Evolutionary conservation across 2,113 vertebrate species (phyloP), one percentile per base, ranked within the genome.

Genomic region (Lampris megalopsis): DNA sequence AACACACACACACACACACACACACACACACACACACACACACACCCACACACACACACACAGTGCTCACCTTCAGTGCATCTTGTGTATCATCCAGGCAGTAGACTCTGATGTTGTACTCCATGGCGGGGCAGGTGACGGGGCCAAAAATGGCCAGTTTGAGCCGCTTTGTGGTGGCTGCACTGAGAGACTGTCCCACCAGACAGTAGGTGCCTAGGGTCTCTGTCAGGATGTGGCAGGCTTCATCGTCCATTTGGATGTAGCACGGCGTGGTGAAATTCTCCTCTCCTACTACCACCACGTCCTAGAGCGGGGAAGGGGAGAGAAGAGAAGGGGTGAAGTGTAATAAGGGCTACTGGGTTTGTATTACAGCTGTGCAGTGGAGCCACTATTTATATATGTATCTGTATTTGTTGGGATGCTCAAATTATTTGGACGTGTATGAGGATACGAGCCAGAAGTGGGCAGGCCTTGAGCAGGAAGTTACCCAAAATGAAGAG

Each of bases 211-310:
- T 98, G 52, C 97, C 95, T 69, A 99, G 95, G 0, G 94, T 98
- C 93, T 99, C 98, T 0, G 96, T 98, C 91, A 99, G 95, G 86
- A 99, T 95, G 88, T 99, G 98, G 92, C 97, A 99, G 50, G 97
- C 95, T 65, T 99, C 96, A 0, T 95, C 91, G 0, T 98, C 97
- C 95, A 99, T 91, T 86, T 99, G 98, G 82, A 99, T 94, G 65
- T 99, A 99, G 86, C 97, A 99, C 0, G 97, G 97, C 0, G 97
- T 99, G 10, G 97, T 99, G 91, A 98, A 98, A 81, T 98, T 98
- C 71, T 99, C 98, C 69, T 98, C 97, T 24, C 98, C 97, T 0
- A 99, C 97, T 24, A 96, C 95, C 75, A 99, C 97, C 53, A 98
- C 96, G 3, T 98, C 97, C 98, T 99, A 75, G 0, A 48, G 57